Conservation (phyloP, 2,113 vertebrate genomes). For the Tragelaphus strepsiceros region DNA sequence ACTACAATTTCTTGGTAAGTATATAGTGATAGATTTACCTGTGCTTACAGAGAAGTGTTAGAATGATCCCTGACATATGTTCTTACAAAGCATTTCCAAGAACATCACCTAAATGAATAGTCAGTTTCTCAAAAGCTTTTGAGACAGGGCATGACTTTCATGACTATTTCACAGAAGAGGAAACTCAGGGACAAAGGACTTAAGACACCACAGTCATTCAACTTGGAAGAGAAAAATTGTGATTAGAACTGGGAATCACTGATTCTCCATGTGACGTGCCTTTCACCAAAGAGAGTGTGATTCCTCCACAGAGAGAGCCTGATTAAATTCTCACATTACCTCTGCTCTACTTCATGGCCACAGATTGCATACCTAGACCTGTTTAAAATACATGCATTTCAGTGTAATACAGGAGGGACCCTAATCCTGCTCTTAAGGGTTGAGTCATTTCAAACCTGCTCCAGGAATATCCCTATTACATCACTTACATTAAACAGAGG, state of each 20-base stretch:
- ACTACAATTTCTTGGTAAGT: slow-evolving; percentile 91
- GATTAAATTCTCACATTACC: neutral
- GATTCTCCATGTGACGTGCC: neutral
- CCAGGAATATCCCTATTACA: neutral
- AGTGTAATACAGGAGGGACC: neutral
- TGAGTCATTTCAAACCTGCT: neutral
- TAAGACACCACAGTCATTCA: neutral
- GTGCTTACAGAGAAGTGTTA: neutral
- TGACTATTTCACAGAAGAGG: neutral
- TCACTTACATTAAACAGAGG: neutral
- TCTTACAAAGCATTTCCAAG: neutral
- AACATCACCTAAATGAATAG: neutral
- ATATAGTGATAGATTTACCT: neutral
- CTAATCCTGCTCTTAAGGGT: neutral
- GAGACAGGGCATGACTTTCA: neutral
- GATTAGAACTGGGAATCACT: neutral
- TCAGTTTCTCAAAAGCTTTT: neutral
- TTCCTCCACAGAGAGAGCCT: neutral
- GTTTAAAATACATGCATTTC: neutral
- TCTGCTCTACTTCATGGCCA: neutral
- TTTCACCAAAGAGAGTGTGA: neutral
- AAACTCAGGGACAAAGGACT: neutral
- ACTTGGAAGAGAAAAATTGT: neutral
- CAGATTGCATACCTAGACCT: neutral
- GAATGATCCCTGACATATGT: neutral